Base-by-base conservation (phyloP, 2,888 invertebrate species). In the Crioceris asparagi region DNA sequence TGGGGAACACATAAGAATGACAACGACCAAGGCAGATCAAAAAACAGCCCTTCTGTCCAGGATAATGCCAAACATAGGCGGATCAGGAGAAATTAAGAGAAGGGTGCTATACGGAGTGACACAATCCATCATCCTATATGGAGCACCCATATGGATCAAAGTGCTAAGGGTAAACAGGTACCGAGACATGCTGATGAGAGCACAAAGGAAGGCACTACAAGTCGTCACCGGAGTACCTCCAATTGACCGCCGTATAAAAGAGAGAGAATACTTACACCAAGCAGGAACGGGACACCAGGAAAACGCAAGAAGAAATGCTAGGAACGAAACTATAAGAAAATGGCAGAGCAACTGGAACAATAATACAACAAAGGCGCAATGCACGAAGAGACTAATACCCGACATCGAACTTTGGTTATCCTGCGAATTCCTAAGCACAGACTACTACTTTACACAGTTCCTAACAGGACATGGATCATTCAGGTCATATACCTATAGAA, bases 391-490 rank as follows among this genome's bases (percentile, higher is more conserved):
- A 1, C 23, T 40, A 3, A 43, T 43, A 8, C 32, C 32, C n/a
- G 15, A 34, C 23, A 29, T 43, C 3, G 30, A 29, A 12, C 2
- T 8, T 25, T 41, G 44, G 41, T 5, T 33, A 2, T 21, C 29
- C 2, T 32, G 36, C 11, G 21, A 32, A n/a, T 32, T 26, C 26
- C 17, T 23, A 25, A n/a, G 38, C 7, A 19, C 33, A 4, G 30
- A 36, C 12, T 43, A 38, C 37, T 7, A 38, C 18, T 4, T 39
- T 3, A 43, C 40, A 2, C 42, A 43, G 27, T 18, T 38, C 7
- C 25, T 45, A 3, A 39, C 36, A 14, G 39, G 36, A 8, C 39
- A 44, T 23, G 36, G 40, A 2, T 40, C 29, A 6, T 38, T 36
- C 8, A 8, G 30, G 12, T 12, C n/a, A 3, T 25, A 25, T 12